Evolutionary conservation across 2,113 vertebrate species (phyloP).

Genomic region (Oxygymnocypris stewartii): DNA sequence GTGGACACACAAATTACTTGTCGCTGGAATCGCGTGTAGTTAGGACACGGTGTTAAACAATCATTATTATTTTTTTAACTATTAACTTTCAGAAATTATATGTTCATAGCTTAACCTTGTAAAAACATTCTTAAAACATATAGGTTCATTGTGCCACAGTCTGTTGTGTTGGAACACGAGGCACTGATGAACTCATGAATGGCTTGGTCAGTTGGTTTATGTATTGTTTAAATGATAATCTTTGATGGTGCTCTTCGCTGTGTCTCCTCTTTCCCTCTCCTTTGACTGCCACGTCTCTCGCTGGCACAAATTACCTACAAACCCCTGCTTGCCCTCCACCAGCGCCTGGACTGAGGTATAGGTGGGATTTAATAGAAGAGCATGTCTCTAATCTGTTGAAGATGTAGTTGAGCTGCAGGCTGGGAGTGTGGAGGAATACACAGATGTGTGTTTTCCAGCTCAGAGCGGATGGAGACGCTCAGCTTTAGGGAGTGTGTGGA

Average conservation of each 20-base stretch:
- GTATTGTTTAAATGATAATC: neutral
- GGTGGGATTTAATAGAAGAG: constrained; percentile 25
- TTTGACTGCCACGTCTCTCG: neutral
- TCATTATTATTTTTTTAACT: too few species aligned
- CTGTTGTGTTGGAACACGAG: neutral
- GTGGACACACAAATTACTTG: too few species aligned
- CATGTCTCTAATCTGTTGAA: constrained; percentile 39
- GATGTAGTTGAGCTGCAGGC: constrained; percentile 44
- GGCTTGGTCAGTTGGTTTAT: neutral
- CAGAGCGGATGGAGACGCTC: constrained; percentile 40
- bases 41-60: too few species aligned
- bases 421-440: neutral
- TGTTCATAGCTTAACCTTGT: too few species aligned
- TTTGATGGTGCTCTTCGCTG: neutral
- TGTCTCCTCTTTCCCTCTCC: neutral
- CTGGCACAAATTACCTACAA: too few species aligned
- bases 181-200: neutral
- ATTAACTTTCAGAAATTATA: too few species aligned
- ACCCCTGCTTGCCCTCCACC: constrained; percentile 5
- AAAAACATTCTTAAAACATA: too few species aligned
- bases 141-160: neutral
- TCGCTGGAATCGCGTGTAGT: too few species aligned
- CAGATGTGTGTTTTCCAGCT: neutral
- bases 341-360: constrained; percentile 23
- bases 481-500: constrained; percentile 63